Evolutionary conservation across 2,888 invertebrate genomes (phyloP), one percentile per base, ranked within the genome.

Genomic region (Cosmia pyralina): DNA sequence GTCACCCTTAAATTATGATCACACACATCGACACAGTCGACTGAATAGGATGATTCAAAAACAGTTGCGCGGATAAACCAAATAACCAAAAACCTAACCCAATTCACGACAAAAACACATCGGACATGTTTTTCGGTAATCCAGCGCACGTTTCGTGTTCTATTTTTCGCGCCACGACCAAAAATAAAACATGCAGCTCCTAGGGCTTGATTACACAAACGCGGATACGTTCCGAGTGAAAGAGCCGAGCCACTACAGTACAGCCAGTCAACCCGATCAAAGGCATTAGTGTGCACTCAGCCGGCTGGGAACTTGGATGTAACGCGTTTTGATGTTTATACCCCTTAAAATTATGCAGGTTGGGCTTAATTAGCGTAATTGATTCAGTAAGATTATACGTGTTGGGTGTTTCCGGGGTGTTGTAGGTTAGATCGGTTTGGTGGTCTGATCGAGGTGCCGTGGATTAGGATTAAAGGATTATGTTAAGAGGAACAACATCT

Each of bases 181-280:
- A 79, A 73, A 83, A 80, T 77, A 81, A 65, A 79, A 67, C 69
- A 66, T 58, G 34, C 62, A 69, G 8, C 50, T 53, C 38, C 65
- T 72, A 75, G 73, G 69, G 74, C 68, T 85, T 87, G 87, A 85
- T 87, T 84, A 87, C 82, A 85, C 79, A 84, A 81, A 82, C 86
- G 75, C 48, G 68, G 70, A 72, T 75, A 71, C 69, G 68, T 75
- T 66, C 66, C 69, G 65, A 72, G 75, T 72, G 77, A 72, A 62
- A 80, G 77, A 59, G 72, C 82, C 70, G 73, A 69, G 77, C 82
- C 75, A 73, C 59, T 85, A 59, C 75, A 72, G 58, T 71, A 73
- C 76, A 83, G 73, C 70, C 81, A 85, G 83, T 82, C 84, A 71
- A 70, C 78, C 72, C 73, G 87, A 87, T 84, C 86, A 85, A 86